Evolutionary conservation across 2,888 invertebrate species (phyloP).

Genomic region (Acrocera orbiculus): DNA sequence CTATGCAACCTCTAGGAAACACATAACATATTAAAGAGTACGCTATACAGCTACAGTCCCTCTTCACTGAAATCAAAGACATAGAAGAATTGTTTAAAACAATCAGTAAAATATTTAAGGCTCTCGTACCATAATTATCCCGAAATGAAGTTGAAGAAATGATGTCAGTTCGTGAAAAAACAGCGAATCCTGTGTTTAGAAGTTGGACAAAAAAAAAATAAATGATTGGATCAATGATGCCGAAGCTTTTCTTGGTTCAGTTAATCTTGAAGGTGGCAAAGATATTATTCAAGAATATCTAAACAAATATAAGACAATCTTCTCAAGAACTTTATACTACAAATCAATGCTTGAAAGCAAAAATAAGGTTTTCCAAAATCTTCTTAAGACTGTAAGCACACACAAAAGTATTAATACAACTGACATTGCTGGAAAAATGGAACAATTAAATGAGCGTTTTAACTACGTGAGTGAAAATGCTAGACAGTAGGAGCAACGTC

Average conservation of each 20-base stretch:
- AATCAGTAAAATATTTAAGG: slow-evolving; percentile 82
- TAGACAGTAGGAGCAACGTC: slow-evolving; percentile 56
- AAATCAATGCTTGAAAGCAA: slow-evolving; percentile 89
- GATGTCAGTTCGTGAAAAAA: too few species aligned
- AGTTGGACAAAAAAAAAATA: slow-evolving; percentile 69
- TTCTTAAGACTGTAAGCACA: slow-evolving; percentile 58
- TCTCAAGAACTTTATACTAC: slow-evolving; percentile 76
- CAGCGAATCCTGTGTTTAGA: too few species aligned
- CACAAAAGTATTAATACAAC: slow-evolving; percentile 58
- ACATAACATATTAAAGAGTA: slow-evolving; percentile 65
- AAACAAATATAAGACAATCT: slow-evolving; percentile 69
- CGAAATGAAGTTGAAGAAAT: slow-evolving; percentile 81
- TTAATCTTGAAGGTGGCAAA: slow-evolving; percentile 42
- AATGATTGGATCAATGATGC: slow-evolving; percentile 74
- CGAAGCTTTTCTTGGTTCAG: slow-evolving; percentile 48
- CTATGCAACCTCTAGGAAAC: slow-evolving; percentile 50
- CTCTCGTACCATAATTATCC: slow-evolving; percentile 71
- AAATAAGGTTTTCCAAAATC: slow-evolving; percentile 80
- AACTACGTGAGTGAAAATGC: slow-evolving; percentile 57
- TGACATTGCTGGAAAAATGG: slow-evolving; percentile 52
- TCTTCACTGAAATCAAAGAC: slow-evolving; percentile 66
- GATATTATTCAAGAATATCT: slow-evolving; percentile 58
- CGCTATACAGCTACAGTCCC: slow-evolving; percentile 54
- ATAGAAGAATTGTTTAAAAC: slow-evolving; percentile 80
- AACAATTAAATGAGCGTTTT: slow-evolving; percentile 68